Evolutionary conservation across 2,888 invertebrate genomes (phyloP), one percentile per base, ranked within the genome.

Genomic region (Suillia variegata): DNA sequence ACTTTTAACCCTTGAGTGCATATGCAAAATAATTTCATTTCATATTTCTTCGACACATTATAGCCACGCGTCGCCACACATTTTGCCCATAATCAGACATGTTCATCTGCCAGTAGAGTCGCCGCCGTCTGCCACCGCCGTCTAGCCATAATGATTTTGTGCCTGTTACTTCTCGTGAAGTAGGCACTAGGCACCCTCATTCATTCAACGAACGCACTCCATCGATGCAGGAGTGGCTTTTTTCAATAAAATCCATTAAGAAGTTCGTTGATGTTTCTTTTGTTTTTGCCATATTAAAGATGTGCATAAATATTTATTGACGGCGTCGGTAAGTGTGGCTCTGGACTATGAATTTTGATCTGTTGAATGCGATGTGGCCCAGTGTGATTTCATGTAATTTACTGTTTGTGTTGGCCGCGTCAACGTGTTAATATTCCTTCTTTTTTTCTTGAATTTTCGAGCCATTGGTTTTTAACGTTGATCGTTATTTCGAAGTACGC

Each of bases 361-460:
- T 55, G 20, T 34, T 55, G 47, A 55, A n/a, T n/a, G n/a, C n/a
- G n/a, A n/a, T n/a, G n/a, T n/a, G n/a, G n/a, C n/a, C 55, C 51
- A 60, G 58, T 63, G 21, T 34, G 31, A 58, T 51, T 56, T 42
- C 20, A 21, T 56, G 56, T 61, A 55, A 63, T 61, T 63, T 61
- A 63, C 60, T 45, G 52, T 59, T 45, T 42, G 26, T 63, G 54
- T 61, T 50, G 54, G 48, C 56, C 61, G 63, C 58, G 61, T 54
- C 61, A 56, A 54, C 45, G 48, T 45, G 45, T 53, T 50, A 51
- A 61, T 61, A 34, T 21, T 38, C 22, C 22, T 54, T 24, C 24
- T 22, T 8, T 38, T 38, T 38, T 5, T 38, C n/a, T n/a, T n/a
- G n/a, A n/a, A n/a, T n/a, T n/a, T n/a, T n/a, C n/a, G n/a, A n/a